Conservation (phyloP, 2,797 vertebrate genomes). For the Ambastaia sidthimunki region DNA sequence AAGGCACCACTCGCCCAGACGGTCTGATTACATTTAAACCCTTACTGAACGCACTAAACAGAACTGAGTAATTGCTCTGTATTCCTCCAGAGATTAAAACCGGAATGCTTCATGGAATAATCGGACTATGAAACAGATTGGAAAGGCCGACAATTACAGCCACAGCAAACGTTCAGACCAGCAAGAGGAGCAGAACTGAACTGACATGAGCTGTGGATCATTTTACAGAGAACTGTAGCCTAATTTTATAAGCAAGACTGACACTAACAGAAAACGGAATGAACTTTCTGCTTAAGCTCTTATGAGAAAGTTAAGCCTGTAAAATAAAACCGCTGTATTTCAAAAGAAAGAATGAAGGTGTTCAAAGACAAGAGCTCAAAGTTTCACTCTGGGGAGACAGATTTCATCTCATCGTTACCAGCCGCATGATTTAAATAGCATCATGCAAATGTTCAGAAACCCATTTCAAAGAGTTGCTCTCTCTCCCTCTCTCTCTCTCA, state of each 20-base stretch:
- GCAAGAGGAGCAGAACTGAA: neutral
- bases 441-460: neutral
- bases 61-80: neutral
- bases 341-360: neutral
- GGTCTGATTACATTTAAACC: neutral
- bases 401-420: neutral
- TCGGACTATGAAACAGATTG: neutral
- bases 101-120: neutral
- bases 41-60: neutral
- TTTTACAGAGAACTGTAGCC: constrained; percentile 1
- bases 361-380: neutral
- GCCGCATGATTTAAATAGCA: constrained; percentile 7
- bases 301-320: neutral
- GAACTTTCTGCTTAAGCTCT: neutral
- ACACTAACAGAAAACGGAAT: neutral
- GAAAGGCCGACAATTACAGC: neutral
- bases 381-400: neutral
- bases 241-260: constrained; percentile 21
- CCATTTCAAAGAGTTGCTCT: too few relatives aligned
- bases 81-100: neutral
- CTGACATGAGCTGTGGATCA: constrained; percentile 5
- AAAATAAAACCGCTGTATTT: neutral
- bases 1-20: neutral
- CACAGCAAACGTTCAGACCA: neutral
- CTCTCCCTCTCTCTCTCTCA: too few relatives aligned